A percentile compares a stretch with the other conserved stretches of the same genome.
These are phyloP conservation scores for Chaetogeoica ovagalla DNA, from an alignment of 2,888 invertebrate species.

Conservation along the genomic window DNA sequence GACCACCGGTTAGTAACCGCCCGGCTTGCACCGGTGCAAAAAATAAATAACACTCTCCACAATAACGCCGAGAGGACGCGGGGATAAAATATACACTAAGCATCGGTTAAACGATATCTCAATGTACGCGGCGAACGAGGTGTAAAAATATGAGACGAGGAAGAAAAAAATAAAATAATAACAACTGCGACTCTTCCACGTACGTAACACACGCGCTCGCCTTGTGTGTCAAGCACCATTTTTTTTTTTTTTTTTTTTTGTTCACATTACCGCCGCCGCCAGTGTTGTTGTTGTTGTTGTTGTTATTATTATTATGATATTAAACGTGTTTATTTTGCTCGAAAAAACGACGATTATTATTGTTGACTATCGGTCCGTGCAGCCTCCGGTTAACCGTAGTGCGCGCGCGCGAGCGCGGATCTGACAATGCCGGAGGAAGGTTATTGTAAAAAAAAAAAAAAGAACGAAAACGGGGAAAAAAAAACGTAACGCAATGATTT, in stretches of 20 bases:
- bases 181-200: not conserved
- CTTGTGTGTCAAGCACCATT: slow-evolving; percentile 25
- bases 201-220: not conserved
- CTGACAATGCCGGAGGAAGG: slow-evolving; percentile 16
- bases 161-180: too few species aligned
- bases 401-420: too few species aligned
- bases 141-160: slow-evolving; percentile 26
- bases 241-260: slow-evolving; percentile 8
- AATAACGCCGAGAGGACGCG: not conserved
- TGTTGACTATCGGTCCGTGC: slow-evolving; percentile 51
- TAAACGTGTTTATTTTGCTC: slow-evolving; percentile 42
- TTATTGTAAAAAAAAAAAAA: slow-evolving; percentile 27
- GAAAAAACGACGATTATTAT: slow-evolving; percentile 43
- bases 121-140: slow-evolving; percentile 23
- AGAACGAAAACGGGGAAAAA: not conserved
- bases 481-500: slow-evolving; percentile 25
- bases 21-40: too few species aligned
- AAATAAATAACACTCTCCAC: not conserved
- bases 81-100: too few species aligned
- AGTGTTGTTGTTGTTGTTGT: slow-evolving; percentile 39
- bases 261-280: not conserved
- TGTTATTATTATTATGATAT: slow-evolving; percentile 34
- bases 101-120: slow-evolving; percentile 7
- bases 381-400: not conserved
- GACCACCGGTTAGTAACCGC: too few species aligned